A percentile compares a stretch with the other conserved stretches of the same genome.
These are phyloP conservation scores for Arge pagana DNA, from an alignment of 2,888 invertebrate genomes.

Conservation along the genomic window DNA sequence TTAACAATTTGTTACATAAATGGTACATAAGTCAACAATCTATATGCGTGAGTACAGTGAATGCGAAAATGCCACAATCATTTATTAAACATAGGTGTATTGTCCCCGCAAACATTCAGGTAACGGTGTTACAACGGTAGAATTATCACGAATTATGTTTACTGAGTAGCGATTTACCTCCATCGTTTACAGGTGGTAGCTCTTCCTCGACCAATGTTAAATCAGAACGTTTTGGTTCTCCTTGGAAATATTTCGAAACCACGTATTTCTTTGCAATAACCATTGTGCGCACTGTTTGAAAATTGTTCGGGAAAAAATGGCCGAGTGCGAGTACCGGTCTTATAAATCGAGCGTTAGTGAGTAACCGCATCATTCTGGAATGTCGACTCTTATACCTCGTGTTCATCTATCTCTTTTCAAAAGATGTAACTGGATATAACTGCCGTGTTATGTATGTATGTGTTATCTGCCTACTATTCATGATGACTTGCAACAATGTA, in stretches of 20 bases:
- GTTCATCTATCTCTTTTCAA: too few species aligned
- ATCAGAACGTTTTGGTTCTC: conserved; percentile 69
- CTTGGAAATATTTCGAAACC: conserved; percentile 69
- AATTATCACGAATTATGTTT: too few species aligned
- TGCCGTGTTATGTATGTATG: not conserved
- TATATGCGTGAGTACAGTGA: too few species aligned
- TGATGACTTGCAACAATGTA: too few species aligned
- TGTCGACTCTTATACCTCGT: not conserved
- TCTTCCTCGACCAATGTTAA: conserved; percentile 71
- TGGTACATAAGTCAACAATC: too few species aligned
- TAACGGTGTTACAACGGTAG: not conserved
- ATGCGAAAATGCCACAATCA: too few species aligned
- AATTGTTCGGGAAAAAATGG: not conserved
- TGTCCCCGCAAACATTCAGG: too few species aligned
- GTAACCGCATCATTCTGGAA: too few species aligned
- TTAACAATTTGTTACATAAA: too few species aligned
- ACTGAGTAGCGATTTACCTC: too few species aligned
- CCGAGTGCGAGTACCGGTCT: not conserved
- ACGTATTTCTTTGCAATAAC: conserved; percentile 68
- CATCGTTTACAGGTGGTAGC: conserved; percentile 67
- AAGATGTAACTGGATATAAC: too few species aligned
- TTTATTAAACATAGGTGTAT: too few species aligned
- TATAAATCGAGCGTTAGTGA: not conserved
- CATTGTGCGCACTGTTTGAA: conserved; percentile 45
- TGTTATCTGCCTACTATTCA: not conserved